These are phyloP conservation scores for Clitarchus hookeri DNA, from an alignment of 2,888 invertebrate genomes.

Conservation along the genomic window DNA sequence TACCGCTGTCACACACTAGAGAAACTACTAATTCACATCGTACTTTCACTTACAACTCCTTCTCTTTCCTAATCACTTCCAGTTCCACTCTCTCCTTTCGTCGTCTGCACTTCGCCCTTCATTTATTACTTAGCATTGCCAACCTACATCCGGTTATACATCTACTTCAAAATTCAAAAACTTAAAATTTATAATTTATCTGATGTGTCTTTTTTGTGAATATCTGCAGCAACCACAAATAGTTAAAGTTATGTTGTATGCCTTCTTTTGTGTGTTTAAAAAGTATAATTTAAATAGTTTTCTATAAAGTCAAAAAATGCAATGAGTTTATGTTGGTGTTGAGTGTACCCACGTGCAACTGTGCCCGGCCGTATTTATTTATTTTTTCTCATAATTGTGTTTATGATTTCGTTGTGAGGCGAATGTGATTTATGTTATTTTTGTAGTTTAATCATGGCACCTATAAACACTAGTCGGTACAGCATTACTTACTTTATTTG, in stretches of 20 bases:
- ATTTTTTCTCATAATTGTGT: too few species aligned
- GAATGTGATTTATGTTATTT: too few species aligned
- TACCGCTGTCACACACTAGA: neutral
- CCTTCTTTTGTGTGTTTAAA: too few species aligned
- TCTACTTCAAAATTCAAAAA: neutral
- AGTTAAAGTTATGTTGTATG: too few species aligned
- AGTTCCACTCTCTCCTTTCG: neutral
- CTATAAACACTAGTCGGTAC: neutral
- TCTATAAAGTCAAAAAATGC: too few species aligned
- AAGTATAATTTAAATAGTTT: too few species aligned
- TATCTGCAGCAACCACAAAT: too few species aligned
- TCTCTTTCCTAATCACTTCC: neutral
- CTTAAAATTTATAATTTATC: neutral
- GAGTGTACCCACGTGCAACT: too few species aligned
- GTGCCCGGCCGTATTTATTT: too few species aligned
- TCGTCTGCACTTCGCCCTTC: neutral
- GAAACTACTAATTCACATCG: neutral
- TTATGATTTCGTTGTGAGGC: too few species aligned
- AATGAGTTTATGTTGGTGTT: too few species aligned
- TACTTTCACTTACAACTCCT: neutral
- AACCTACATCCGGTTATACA: neutral
- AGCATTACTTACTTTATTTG: neutral
- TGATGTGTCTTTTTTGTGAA: too few species aligned
- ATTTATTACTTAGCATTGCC: neutral
- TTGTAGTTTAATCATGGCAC: neutral